phyloP scores from a whole-genome alignment of 2,797 vertebrate genomes.

The Masticophis lateralis region DNA sequence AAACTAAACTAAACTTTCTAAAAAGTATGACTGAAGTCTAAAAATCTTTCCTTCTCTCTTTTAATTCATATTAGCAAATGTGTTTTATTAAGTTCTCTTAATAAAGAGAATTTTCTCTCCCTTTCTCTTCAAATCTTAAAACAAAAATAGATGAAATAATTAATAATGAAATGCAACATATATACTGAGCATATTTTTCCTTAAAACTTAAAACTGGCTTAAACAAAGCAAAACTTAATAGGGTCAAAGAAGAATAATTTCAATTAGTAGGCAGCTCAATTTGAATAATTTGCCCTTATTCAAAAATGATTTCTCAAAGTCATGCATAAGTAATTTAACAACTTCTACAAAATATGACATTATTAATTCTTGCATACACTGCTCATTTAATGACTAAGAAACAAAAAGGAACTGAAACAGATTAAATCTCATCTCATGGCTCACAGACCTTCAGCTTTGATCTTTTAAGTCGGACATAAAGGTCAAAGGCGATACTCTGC shows the following conservation, averaged over 20 bases:
- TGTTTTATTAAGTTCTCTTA: not conserved
- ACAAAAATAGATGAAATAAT: not conserved
- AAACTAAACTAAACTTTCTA: too few relatives aligned
- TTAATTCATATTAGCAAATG: not conserved
- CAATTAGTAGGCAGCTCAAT: not conserved
- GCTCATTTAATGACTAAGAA: not conserved
- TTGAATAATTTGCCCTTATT: not conserved
- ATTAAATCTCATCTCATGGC: not conserved
- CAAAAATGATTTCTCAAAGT: not conserved
- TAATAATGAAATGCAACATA: not conserved
- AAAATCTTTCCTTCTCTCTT: not conserved
- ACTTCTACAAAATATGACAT: not conserved
- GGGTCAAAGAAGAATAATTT: not conserved
- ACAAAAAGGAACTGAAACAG: slow-evolving; percentile 13
- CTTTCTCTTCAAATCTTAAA: not conserved
- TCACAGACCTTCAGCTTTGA: slow-evolving; percentile 10
- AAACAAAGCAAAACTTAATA: not conserved
- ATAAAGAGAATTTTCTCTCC: not conserved
- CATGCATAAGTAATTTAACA: not conserved
- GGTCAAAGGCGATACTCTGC: slow-evolving; percentile 22
- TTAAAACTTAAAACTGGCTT: not conserved
- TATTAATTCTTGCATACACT: not conserved
- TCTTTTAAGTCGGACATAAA: slow-evolving; percentile 13
- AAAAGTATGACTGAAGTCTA: not conserved
- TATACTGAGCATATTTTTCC: not conserved